These are phyloP conservation scores for Lepidotrigona ventralis DNA, from an alignment of 1,140 invertebrate genomes.

Conservation along the genomic window DNA sequence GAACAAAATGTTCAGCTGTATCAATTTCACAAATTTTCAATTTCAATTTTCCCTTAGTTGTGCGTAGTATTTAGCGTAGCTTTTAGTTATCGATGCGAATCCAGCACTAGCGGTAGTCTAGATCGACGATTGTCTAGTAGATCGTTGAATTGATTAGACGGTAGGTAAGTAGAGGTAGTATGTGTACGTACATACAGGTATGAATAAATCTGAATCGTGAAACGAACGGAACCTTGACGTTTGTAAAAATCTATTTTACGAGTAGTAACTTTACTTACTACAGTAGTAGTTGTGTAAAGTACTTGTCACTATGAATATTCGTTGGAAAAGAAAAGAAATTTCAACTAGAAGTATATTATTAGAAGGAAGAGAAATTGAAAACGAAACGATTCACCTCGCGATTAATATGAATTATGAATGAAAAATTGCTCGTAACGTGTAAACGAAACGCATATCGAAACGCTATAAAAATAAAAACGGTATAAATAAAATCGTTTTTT, in stretches of 20 bases:
- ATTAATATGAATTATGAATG: too few relatives aligned
- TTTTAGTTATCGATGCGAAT: not conserved
- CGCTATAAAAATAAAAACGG: too few relatives aligned
- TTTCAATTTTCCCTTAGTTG: not conserved
- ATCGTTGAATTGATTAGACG: too few relatives aligned
- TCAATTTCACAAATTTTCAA: not conserved
- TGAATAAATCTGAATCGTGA: not conserved
- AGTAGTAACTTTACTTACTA: not conserved
- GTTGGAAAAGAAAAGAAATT: not conserved
- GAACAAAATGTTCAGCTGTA: not conserved
- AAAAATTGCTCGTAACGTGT: not conserved
- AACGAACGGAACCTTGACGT: not conserved
- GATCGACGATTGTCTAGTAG: not conserved
- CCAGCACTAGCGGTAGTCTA: not conserved
- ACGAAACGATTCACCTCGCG: too few relatives aligned
- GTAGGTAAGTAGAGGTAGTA: too few relatives aligned
- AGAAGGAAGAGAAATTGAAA: too few relatives aligned
- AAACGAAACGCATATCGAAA: not conserved
- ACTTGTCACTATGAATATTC: not conserved
- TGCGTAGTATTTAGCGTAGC: too few relatives aligned
- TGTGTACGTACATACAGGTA: too few relatives aligned
- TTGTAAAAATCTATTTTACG: not conserved
- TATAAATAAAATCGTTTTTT: constrained; percentile 2
- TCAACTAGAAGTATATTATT: not conserved
- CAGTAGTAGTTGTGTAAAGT: too few relatives aligned